These are phyloP conservation scores for Neotoxoptera formosana DNA, from an alignment of 1,140 invertebrate genomes.

Conservation along the genomic window DNA sequence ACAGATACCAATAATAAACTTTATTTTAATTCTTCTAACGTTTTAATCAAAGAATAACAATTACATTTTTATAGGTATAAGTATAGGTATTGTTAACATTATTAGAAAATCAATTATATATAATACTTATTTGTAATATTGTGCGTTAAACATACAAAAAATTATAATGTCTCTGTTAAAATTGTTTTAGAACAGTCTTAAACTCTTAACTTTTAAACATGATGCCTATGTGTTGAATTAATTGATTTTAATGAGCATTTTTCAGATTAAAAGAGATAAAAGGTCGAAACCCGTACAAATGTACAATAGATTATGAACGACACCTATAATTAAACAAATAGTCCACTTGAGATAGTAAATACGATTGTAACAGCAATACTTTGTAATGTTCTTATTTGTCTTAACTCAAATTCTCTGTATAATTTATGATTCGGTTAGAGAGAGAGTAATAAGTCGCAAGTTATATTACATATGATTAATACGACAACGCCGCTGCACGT, in stretches of 20 bases:
- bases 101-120: background rate
- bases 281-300: constrained; percentile 24
- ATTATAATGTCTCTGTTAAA: background rate
- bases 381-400: background rate
- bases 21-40: background rate
- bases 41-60: background rate
- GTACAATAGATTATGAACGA: background rate
- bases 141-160: background rate
- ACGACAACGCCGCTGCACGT: background rate
- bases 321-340: constrained; percentile 24
- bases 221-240: background rate
- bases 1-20: background rate
- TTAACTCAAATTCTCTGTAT: background rate
- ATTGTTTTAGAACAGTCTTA: background rate
- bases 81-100: background rate
- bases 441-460: constrained; percentile 9
- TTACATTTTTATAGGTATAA: background rate
- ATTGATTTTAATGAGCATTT: background rate
- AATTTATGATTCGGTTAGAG: constrained; percentile 14
- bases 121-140: background rate
- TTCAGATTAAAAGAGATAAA: constrained; percentile 24
- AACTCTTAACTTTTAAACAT: background rate
- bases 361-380: background rate
- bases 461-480: constrained; percentile 41
- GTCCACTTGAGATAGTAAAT: background rate